These are phyloP conservation scores for Chondrosia reniformis DNA, from an alignment of 37 sponge, comb jelly and placozoan species.

Conservation along the genomic window DNA sequence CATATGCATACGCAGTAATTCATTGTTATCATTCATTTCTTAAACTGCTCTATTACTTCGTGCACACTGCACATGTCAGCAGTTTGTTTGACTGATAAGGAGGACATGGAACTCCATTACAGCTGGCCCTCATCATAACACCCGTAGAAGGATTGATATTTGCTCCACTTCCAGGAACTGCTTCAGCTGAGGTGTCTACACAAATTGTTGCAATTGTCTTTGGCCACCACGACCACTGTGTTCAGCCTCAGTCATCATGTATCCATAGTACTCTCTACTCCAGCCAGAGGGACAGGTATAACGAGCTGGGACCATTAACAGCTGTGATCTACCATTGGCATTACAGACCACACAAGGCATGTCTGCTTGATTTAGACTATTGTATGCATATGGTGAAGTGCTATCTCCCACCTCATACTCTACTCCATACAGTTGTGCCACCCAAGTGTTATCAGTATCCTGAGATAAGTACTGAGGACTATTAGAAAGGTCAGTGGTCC, in stretches of 20 bases:
- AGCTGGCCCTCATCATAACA: constrained; percentile 29
- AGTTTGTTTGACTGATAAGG: constrained; percentile 29
- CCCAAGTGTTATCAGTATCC: neutral
- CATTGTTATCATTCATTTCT: too few species aligned
- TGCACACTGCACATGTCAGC: constrained; percentile 57
- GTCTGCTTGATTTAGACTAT: neutral
- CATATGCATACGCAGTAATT: too few species aligned
- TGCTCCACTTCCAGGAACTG: constrained; percentile 29
- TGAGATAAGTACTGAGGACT: constrained; percentile 24
- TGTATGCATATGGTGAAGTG: constrained; percentile 8
- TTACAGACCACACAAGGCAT: constrained; percentile 60
- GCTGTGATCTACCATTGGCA: constrained; percentile 5
- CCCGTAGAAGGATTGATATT: constrained; percentile 23
- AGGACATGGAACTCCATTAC: constrained; percentile 46
- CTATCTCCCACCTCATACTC: constrained; percentile 27
- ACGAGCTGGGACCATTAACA: constrained; percentile 46
- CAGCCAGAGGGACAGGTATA: constrained; percentile 27
- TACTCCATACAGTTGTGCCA: constrained; percentile 21
- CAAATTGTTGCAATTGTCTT: constrained; percentile 7
- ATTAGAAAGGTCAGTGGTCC: constrained; percentile 44
- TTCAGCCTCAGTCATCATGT: constrained; percentile 48
- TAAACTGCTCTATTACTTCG: too few species aligned
- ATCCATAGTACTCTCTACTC: constrained; percentile 57
- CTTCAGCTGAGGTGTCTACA: constrained; percentile 38
- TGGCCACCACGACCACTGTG: too few species aligned